A percentile compares a stretch with the other conserved stretches of the same genome.
These are phyloP conservation scores for Rutilus rutilus DNA, from an alignment of 2,113 vertebrate genomes.

Conservation along the genomic window DNA sequence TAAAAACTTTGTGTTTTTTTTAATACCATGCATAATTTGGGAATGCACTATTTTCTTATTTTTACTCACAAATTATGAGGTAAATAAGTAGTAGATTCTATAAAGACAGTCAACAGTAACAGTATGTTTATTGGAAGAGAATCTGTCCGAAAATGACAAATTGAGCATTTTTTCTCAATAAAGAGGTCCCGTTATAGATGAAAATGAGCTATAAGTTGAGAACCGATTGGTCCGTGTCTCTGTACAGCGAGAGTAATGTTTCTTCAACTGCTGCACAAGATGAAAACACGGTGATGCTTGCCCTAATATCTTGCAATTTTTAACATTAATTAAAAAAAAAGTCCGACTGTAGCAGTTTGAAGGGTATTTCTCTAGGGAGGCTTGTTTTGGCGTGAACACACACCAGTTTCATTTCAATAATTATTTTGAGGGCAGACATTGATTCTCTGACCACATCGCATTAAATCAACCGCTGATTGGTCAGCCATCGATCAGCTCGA, in stretches of 20 bases:
- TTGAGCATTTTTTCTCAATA: background rate
- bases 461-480: slow-evolving; percentile 27
- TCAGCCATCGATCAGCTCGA: slow-evolving; percentile 25
- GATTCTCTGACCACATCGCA: slow-evolving; percentile 27
- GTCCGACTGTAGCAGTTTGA: background rate
- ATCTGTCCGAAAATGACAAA: background rate
- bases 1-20: no score
- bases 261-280: background rate
- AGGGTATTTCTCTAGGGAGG: slow-evolving; percentile 22
- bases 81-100: background rate
- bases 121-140: background rate
- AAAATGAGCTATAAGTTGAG: background rate
- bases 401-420: slow-evolving; percentile 30
- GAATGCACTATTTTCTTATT: no score
- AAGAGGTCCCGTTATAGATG: background rate
- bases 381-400: slow-evolving; percentile 17
- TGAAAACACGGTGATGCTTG: background rate
- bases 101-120: background rate
- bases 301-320: background rate
- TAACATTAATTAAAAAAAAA: background rate
- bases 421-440: slow-evolving; percentile 19
- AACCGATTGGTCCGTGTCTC: background rate
- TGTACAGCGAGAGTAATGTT: background rate
- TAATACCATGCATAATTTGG: no score
- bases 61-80: background rate